Conservation (phyloP, 2,888 invertebrate species). For the Hemicrepidius hirtus region DNA sequence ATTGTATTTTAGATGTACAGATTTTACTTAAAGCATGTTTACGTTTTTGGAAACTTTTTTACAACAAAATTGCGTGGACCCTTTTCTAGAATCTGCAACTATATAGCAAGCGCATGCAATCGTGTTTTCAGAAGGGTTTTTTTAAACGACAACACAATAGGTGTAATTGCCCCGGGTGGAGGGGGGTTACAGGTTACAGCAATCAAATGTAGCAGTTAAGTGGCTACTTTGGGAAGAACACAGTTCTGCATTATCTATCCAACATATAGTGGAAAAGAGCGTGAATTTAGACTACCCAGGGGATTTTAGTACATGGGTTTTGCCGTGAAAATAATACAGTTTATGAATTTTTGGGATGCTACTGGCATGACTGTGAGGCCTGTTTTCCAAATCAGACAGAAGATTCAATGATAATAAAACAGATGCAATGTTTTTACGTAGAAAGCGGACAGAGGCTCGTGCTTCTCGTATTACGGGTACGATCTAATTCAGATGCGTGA, state of each 20-base stretch:
- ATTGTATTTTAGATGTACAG: constrained; percentile 8
- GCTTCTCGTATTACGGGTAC: background rate
- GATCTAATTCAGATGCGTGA: background rate
- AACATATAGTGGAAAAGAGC: background rate
- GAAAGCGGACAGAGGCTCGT: background rate
- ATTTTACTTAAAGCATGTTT: constrained; percentile 10
- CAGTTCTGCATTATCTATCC: background rate
- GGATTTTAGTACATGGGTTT: background rate
- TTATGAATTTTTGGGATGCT: constrained; percentile 7
- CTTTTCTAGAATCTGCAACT: constrained; percentile 3
- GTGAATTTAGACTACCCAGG: background rate
- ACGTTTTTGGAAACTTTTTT: constrained; percentile 11
- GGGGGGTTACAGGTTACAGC: background rate
- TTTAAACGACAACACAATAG: background rate
- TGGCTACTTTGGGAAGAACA: constrained; percentile 10
- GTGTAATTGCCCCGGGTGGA: background rate
- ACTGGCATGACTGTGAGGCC: background rate
- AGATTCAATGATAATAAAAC: background rate
- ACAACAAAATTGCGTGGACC: background rate
- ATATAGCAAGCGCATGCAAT: constrained; percentile 16
- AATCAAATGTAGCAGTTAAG: background rate
- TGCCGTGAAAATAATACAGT: background rate
- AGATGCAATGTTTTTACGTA: background rate
- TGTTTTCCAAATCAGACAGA: background rate
- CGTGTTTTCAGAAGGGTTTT: constrained; percentile 1